These are phyloP conservation scores for Actenoides lindsayi DNA, from an alignment of 2,113 vertebrate genomes.

Conservation along the genomic window DNA sequence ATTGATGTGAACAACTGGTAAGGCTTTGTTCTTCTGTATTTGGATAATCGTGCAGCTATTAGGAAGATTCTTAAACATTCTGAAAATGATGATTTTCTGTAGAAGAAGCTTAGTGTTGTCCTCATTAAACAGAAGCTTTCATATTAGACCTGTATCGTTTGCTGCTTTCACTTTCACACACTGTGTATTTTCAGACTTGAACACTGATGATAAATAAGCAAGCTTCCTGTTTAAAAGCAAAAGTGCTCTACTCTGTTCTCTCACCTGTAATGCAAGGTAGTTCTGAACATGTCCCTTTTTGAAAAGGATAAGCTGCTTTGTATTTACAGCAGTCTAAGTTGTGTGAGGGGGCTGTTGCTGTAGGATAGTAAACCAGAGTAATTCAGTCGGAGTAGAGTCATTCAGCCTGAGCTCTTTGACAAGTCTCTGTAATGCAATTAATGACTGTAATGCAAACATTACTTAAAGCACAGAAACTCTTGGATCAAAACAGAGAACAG, in stretches of 20 bases:
- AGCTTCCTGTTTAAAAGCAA: not conserved
- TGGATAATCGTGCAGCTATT: not conserved
- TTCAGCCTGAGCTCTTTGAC: not conserved
- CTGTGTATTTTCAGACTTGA: not conserved
- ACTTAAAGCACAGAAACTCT: not conserved
- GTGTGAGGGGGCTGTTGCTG: rapidly evolving
- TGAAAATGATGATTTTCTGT: not conserved
- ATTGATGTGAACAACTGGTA: not conserved
- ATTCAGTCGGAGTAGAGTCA: not conserved
- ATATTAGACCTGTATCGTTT: not conserved
- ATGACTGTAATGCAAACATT: no score
- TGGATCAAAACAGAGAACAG: not conserved
- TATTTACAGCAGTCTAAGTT: not conserved
- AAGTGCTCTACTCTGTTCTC: not conserved
- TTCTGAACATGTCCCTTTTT: not conserved
- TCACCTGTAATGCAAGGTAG: not conserved
- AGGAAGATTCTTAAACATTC: not conserved
- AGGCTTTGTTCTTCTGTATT: not conserved
- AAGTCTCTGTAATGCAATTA: no score
- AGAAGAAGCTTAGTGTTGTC: not conserved
- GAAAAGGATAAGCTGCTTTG: not conserved
- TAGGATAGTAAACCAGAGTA: not conserved
- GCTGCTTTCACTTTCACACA: not conserved
- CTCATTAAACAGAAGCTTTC: not conserved
- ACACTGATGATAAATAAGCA: not conserved